Evolutionary conservation across 1,140 invertebrate genomes (phyloP).

Genomic region (Metopolophium dirhodum): DNA sequence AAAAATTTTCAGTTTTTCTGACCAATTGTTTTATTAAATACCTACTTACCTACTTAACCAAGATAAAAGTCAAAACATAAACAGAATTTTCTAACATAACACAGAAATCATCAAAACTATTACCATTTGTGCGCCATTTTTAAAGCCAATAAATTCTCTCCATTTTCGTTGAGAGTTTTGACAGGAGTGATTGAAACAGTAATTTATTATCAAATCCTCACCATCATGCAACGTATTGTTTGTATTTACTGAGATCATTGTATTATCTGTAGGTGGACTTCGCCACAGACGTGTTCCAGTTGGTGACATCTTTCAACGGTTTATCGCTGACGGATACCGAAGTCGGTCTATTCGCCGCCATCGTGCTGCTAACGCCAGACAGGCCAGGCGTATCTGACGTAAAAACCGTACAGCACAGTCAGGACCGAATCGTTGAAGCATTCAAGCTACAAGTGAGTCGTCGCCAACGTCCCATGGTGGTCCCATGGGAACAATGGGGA

Average conservation of each 20-base stretch:
- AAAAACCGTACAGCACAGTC: slow-evolving; percentile 82
- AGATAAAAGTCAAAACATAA: neutral
- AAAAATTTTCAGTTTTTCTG: no score
- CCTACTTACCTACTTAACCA: no score
- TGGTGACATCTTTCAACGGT: slow-evolving; percentile 79
- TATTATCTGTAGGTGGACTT: slow-evolving; percentile 67
- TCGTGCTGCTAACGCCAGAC: slow-evolving; percentile 82
- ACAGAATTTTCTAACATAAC: neutral
- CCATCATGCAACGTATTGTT: no score
- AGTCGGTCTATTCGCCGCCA: slow-evolving; percentile 86
- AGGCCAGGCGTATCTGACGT: slow-evolving; percentile 80
- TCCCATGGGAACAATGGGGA: neutral
- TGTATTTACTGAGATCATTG: neutral
- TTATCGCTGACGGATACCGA: slow-evolving; percentile 87
- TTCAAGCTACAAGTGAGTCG: slow-evolving; percentile 75
- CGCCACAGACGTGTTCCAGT: slow-evolving; percentile 76
- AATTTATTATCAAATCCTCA: neutral
- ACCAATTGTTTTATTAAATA: no score
- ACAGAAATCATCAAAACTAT: neutral
- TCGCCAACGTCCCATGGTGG: neutral
- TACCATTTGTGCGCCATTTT: neutral
- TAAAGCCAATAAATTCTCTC: neutral
- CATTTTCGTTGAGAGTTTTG: neutral
- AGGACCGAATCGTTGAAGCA: slow-evolving; percentile 86
- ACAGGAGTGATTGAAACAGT: neutral